phyloP scores from a whole-genome alignment of 2,113 vertebrate genomes.

The Gnathonemus longibarbis region DNA sequence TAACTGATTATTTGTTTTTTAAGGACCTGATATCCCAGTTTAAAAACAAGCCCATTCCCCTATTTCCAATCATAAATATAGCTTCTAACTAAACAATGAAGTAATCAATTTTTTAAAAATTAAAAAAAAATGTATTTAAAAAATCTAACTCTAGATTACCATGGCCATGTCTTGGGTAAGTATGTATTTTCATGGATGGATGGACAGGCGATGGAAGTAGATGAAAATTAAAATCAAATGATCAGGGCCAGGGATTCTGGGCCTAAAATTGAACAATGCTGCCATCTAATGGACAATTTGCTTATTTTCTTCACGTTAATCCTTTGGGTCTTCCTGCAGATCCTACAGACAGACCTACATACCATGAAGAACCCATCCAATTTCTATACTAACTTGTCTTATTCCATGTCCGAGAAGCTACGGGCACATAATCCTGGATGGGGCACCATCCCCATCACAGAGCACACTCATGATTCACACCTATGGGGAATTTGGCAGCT shows the following conservation, averaged over 20 bases:
- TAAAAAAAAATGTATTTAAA: not conserved
- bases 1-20: too few relatives aligned
- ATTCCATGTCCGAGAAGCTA: not conserved
- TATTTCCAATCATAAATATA: not conserved
- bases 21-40: not conserved
- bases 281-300: not conserved
- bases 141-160: not conserved
- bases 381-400: not conserved
- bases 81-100: not conserved
- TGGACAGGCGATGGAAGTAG: not conserved
- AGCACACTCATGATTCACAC: not conserved
- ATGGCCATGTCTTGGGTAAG: not conserved
- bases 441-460: not conserved
- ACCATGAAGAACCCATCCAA: not conserved
- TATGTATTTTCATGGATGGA: not conserved
- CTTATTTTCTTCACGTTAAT: not conserved
- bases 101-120: not conserved
- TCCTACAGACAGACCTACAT: not conserved
- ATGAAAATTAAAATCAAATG: not conserved
- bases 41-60: too few relatives aligned
- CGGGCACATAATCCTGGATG: not conserved
- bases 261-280: not conserved
- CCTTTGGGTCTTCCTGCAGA: not conserved
- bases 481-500: not conserved
- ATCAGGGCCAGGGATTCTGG: not conserved